Base-by-base conservation (phyloP, 2,113 vertebrate species). In the Chrysemys picta region DNA sequence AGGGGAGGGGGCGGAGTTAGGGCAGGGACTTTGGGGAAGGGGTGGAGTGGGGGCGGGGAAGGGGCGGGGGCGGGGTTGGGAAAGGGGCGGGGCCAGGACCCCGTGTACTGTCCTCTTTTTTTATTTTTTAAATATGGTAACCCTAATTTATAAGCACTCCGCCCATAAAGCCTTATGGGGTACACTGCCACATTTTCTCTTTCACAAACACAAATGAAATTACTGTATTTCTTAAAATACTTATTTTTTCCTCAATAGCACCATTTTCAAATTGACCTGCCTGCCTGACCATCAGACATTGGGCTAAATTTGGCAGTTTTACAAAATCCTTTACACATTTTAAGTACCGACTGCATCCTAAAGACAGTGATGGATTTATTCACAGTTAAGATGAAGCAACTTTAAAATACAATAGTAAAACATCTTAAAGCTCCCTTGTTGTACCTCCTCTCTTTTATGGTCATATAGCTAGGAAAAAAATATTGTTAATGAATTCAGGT, bases 341-440 rank as follows among this genome's bases (percentile, higher is more conserved):
- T 87, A 89, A 57, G 8, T 79, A 47, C 56, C 90, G 49, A 57
- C 59, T 79, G 3, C 56, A 42, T 53, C 87, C 31, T 96, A 52
- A 21, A 93, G 49, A 49, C 17, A 86, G 8, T 89, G 2, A 0
- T n/a, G 24, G 22, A 45, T 53, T 11, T 89, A 62, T 45, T 92
- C 50, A 93, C 57, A 83, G 25, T 42, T 94, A 87, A 78, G 69
- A 76, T 87, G 65, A 91, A 95, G 76, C 10, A 45, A 90, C 54
- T 82, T 4, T 42, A 35, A 76, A 72, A 91, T 57, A 35, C 22
- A 38, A 0, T 56, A 7, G 56, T 1, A 72, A 4, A 14, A 72
- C 86, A 85, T 90, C 0, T 47, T 85, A 83, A 42, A 76, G 24
- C 57, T 82, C 87, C 52, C 5, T 3, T 76, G 7, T 35, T 49